phyloP scores from a whole-genome alignment of 2,797 vertebrate genomes.

The Takifugu rubripes region DNA sequence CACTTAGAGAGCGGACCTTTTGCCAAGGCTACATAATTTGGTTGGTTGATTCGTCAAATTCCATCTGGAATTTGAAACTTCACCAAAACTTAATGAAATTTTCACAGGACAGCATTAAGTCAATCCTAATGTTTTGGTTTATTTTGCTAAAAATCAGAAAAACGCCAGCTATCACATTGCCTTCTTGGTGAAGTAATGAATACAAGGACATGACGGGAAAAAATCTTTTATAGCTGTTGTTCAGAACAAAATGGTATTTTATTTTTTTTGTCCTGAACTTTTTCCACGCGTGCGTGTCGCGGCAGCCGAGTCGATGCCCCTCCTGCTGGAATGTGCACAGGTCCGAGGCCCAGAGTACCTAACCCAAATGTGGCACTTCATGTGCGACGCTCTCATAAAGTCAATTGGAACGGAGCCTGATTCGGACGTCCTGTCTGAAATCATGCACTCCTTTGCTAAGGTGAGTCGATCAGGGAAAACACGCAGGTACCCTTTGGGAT shows the following conservation, averaged over 20 bases:
- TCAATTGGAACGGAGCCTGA: constrained; percentile 96
- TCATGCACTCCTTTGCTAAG: constrained; percentile 99
- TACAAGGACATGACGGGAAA: not conserved
- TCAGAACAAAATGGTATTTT: not conserved
- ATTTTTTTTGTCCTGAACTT: constrained; percentile 69
- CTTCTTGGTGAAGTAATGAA: too few species aligned
- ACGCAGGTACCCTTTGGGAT: not conserved
- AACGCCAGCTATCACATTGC: too few species aligned
- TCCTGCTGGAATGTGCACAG: constrained; percentile 91
- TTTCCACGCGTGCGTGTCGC: constrained; percentile 89
- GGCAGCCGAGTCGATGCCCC: constrained; percentile 95
- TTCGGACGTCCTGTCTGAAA: constrained; percentile 95
- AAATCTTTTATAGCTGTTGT: not conserved
- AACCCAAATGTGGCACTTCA: constrained; percentile 99
- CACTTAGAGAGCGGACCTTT: too few species aligned
- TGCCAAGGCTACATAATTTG: too few species aligned
- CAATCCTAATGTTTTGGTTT: too few species aligned
- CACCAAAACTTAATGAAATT: too few species aligned
- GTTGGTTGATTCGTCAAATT: too few species aligned
- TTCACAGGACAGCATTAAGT: too few species aligned
- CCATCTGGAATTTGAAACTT: too few species aligned
- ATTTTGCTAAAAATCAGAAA: too few species aligned
- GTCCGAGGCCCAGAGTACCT: constrained; percentile 95
- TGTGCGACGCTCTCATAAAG: constrained; percentile 98
- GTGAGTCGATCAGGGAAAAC: constrained; percentile 56